Percentiles rank a stretch among this genome's conserved stretches.
Conservation (phyloP, 2,113 vertebrate species). For the Nesoenas mayeri region DNA sequence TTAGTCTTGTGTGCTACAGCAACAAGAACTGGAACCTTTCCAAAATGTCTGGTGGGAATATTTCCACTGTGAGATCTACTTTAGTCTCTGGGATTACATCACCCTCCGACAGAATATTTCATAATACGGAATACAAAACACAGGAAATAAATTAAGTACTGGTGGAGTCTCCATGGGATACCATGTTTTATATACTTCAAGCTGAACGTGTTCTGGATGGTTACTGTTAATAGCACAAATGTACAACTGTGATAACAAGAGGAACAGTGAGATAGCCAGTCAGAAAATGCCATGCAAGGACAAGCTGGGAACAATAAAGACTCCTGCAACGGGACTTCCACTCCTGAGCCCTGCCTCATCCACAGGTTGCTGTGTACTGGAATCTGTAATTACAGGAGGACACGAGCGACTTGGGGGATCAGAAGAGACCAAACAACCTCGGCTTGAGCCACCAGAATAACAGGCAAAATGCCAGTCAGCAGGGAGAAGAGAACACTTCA, state of each 20-base stretch:
- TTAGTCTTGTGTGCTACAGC: slow-evolving; percentile 50
- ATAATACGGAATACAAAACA: slow-evolving; percentile 51
- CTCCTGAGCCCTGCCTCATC: neutral
- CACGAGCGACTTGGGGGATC: neutral
- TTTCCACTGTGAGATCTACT: slow-evolving; percentile 64
- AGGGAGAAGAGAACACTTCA: neutral
- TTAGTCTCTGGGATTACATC: slow-evolving; percentile 59
- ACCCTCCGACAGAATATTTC: slow-evolving; percentile 55
- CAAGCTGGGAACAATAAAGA: neutral
- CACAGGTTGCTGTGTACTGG: neutral
- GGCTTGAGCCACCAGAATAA: neutral
- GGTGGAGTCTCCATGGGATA: slow-evolving; percentile 12
- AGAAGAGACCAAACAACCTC: neutral
- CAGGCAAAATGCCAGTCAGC: neutral
- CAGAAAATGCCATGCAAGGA: neutral
- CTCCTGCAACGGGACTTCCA: neutral
- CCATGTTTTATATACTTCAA: neutral
- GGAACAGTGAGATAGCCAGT: neutral
- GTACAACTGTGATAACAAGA: neutral
- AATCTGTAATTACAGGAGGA: neutral
- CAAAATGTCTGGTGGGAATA: slow-evolving; percentile 69
- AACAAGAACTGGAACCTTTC: slow-evolving; percentile 57
- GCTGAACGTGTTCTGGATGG: neutral
- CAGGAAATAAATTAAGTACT: slow-evolving; percentile 48
- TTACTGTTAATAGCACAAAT: neutral